Evolutionary conservation across 2,888 invertebrate species (phyloP).

Genomic region (Drepana falcataria): DNA sequence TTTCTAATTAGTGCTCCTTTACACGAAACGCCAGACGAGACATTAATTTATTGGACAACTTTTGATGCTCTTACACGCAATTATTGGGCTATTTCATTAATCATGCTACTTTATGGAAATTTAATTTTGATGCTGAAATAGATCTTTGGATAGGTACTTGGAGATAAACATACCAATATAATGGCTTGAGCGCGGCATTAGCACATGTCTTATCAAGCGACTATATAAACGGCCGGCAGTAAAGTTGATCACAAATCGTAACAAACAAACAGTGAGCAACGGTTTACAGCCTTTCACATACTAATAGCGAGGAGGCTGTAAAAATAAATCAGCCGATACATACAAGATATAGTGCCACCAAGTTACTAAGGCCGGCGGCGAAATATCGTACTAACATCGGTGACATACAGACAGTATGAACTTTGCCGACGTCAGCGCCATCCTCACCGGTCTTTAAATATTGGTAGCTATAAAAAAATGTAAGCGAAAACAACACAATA

Average conservation of each 20-base stretch:
- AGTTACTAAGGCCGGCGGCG: neutral
- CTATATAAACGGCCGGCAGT: neutral
- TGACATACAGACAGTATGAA: neutral
- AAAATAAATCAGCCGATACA: conserved; percentile 35
- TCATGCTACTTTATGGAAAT: too few relatives aligned
- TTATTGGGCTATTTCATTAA: too few relatives aligned
- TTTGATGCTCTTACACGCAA: too few relatives aligned
- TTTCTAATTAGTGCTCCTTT: neutral
- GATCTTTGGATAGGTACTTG: too few relatives aligned
- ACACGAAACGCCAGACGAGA: too few relatives aligned
- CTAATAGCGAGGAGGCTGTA: conserved; percentile 17
- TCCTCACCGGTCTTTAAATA: conserved; percentile 26
- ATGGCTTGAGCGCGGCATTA: too few relatives aligned
- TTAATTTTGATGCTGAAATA: too few relatives aligned
- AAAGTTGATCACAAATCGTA: neutral
- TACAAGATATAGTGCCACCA: conserved; percentile 1
- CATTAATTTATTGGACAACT: too few relatives aligned
- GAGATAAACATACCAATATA: too few relatives aligned
- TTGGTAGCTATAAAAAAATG: conserved; percentile 35
- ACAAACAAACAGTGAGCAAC: neutral
- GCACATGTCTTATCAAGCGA: too few relatives aligned
- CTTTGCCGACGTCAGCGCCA: neutral
- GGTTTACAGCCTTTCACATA: neutral
- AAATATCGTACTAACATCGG: neutral
- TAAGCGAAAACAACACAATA: conserved; percentile 40